Base-by-base conservation (phyloP, 2,888 invertebrate genomes). In the Stenodera caucasica region DNA sequence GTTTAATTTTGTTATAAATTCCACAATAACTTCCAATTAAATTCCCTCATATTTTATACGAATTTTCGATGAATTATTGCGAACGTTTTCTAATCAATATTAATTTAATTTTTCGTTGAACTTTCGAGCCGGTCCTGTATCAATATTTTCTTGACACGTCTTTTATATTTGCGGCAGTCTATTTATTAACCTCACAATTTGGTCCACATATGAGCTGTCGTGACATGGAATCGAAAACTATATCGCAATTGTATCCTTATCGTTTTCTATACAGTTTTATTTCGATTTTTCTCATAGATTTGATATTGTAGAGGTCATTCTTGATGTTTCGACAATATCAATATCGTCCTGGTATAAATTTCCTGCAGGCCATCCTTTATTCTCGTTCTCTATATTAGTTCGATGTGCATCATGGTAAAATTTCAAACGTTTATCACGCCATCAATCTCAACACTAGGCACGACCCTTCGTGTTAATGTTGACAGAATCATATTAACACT, bases 101-200 rank as follows among this genome's bases (percentile, higher is more conserved):
- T n/a, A n/a, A n/a, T n/a, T n/a, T n/a, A n/a, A n/a, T n/a, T n/a
- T n/a, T n/a, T n/a, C n/a, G n/a, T n/a, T n/a, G n/a, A n/a, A n/a
- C n/a, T n/a, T n/a, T n/a, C n/a, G n/a, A n/a, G n/a, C n/a, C n/a
- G n/a, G n/a, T n/a, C n/a, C n/a, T n/a, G n/a, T n/a, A n/a, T n/a
- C n/a, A n/a, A n/a, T n/a, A n/a, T n/a, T n/a, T n/a, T n/a, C n/a
- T n/a, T n/a, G n/a, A n/a, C n/a, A n/a, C n/a, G n/a, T n/a, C n/a
- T n/a, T 26, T 26, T 26, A 26, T 26, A 26, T 26, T 62, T 60
- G 65, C 65, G 58, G 63, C 60, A 66, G 68, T 70, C 70, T 65
- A 74, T 73, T 73, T 70, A 68, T 2, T 4, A 26, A 2, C 26
- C 26, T 26, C 26, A 26, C 26, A 26, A 26, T 26, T 26, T 26